phyloP scores from a whole-genome alignment of 2,113 vertebrate genomes.

The Hiodon tergisus region DNA sequence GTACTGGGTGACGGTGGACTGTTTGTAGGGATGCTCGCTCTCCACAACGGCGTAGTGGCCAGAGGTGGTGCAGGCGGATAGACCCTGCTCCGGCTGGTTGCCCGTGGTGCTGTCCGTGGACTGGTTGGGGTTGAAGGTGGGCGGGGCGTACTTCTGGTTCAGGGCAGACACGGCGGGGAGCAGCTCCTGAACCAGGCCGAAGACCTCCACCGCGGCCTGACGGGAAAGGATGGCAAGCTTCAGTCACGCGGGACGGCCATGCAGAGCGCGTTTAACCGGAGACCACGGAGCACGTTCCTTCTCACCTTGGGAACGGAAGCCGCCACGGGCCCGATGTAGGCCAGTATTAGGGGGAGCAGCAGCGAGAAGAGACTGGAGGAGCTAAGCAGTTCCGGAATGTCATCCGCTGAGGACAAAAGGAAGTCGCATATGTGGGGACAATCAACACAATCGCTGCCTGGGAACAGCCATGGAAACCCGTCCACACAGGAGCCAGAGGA shows the following conservation, averaged over 20 bases:
- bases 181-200: conserved; percentile 90
- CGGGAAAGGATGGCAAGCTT: background rate
- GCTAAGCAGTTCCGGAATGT: conserved; percentile 95
- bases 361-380: conserved; percentile 97
- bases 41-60: conserved; percentile 92
- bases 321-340: conserved; percentile 95
- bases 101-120: conserved; percentile 97
- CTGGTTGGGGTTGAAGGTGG: conserved; percentile 97
- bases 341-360: conserved; percentile 95
- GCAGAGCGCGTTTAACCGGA: background rate
- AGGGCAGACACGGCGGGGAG: conserved; percentile 89
- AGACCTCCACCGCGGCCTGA: conserved; percentile 96
- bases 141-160: conserved; percentile 96
- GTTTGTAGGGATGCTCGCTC: conserved; percentile 95
- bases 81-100: conserved; percentile 90
- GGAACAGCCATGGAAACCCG: background rate
- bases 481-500: background rate
- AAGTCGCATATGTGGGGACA: background rate
- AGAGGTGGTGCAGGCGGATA: conserved; percentile 94
- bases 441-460: background rate
- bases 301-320: conserved; percentile 94
- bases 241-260: background rate
- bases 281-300: background rate
- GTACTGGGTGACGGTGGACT: conserved; percentile 87
- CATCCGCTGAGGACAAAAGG: conserved; percentile 73